Conservation (phyloP, 2,888 invertebrate species). For the Rhagonycha lutea region DNA sequence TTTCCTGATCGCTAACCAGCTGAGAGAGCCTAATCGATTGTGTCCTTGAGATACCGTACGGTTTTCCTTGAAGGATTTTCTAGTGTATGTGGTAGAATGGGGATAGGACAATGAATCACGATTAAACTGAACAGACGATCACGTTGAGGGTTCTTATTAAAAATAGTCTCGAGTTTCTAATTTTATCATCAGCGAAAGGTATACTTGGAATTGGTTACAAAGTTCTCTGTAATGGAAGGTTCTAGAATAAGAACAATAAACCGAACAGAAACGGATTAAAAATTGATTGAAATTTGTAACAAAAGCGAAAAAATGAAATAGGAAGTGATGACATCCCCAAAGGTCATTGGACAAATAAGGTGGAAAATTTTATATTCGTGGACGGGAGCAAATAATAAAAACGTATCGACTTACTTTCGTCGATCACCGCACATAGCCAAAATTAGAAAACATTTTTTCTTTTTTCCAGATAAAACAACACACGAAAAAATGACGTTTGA, state of each 20-base stretch:
- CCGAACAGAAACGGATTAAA: neutral
- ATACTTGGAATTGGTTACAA: neutral
- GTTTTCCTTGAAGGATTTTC: neutral
- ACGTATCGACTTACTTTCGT: neutral
- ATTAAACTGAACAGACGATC: neutral
- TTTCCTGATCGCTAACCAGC: neutral
- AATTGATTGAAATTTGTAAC: neutral
- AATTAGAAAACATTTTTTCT: neutral
- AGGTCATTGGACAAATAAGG: neutral
- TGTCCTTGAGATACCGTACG: neutral
- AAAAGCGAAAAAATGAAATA: neutral
- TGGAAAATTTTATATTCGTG: neutral
- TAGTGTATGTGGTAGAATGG: neutral
- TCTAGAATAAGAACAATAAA: neutral
- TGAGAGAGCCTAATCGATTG: neutral
- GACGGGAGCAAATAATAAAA: neutral
- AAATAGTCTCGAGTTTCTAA: neutral
- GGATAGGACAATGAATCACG: neutral
- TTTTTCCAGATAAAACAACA: neutral
- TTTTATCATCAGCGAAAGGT: neutral
- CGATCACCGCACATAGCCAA: neutral
- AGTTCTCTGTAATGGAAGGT: neutral
- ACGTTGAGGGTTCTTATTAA: neutral
- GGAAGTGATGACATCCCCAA: neutral
- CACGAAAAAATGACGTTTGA: neutral